phyloP scores from a whole-genome alignment of 92 coral and sea anemone genomes.

The Virgularia gustaviana region DNA sequence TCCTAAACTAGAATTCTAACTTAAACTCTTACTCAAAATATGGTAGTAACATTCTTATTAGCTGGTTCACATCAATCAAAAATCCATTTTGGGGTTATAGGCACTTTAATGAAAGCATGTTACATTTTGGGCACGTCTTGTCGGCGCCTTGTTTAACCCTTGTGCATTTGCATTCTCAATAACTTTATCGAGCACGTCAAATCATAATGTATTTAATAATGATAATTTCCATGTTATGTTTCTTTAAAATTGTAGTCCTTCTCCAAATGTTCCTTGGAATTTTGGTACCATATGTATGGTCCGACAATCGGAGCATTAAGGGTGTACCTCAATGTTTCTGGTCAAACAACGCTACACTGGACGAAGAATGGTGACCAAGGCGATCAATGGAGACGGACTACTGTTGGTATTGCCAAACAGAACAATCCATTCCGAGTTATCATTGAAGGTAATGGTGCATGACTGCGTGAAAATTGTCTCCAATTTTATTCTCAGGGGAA shows the following conservation, averaged over 20 bases:
- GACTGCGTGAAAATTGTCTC: too few relatives aligned
- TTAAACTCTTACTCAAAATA: too few relatives aligned
- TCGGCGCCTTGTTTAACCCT: background rate
- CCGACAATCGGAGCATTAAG: conserved; percentile 71
- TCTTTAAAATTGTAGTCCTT: conserved; percentile 54
- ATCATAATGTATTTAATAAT: background rate
- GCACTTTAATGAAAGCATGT: too few relatives aligned
- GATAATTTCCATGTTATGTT: too few relatives aligned
- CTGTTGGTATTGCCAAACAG: conserved; percentile 80
- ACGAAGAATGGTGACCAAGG: conserved; percentile 84
- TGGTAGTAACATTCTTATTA: too few relatives aligned
- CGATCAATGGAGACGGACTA: conserved; percentile 68
- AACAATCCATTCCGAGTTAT: conserved; percentile 72
- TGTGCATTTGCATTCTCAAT: background rate
- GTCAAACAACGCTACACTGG: conserved; percentile 72
- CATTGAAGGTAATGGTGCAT: conserved; percentile 67
- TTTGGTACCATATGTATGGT: conserved; percentile 99
- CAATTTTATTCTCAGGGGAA: too few relatives aligned
- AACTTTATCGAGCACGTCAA: background rate
- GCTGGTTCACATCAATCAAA: too few relatives aligned
- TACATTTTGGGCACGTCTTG: background rate
- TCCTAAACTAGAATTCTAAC: too few relatives aligned
- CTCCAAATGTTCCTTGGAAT: conserved; percentile 69
- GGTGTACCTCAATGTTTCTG: conserved; percentile 70
- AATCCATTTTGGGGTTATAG: too few relatives aligned